A percentile compares a stretch with the other conserved stretches of the same genome.
Evolutionary conservation across 2,888 invertebrate genomes (phyloP).

Genomic region (Acanthosepion pharaonis): DNA sequence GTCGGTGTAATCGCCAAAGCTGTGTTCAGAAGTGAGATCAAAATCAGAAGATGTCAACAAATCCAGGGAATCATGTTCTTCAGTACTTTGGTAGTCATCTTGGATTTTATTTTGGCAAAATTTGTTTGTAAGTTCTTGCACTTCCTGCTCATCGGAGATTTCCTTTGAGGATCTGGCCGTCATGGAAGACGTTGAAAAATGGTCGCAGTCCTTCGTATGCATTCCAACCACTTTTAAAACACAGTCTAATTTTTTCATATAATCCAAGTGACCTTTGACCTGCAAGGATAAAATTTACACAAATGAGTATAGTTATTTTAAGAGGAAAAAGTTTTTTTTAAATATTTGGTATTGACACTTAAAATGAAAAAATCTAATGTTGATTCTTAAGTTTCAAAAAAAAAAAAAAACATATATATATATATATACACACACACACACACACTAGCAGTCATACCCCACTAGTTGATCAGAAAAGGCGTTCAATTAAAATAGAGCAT

Average conservation of each 20-base stretch:
- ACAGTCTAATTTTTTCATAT: slow-evolving; percentile 78
- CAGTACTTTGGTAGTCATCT: not conserved
- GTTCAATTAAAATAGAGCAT: too few relatives aligned
- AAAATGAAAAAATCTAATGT: too few relatives aligned
- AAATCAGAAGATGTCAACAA: not conserved
- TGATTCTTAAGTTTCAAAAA: too few relatives aligned
- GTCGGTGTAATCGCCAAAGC: not conserved
- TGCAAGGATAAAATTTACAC: slow-evolving; percentile 53
- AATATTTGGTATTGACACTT: too few relatives aligned
- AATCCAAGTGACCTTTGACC: slow-evolving; percentile 79
- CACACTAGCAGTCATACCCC: too few relatives aligned
- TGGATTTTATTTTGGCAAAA: not conserved
- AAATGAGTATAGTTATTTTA: not conserved
- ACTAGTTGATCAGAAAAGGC: too few relatives aligned
- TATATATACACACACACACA: too few relatives aligned
- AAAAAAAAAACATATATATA: too few relatives aligned
- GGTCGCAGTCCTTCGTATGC: slow-evolving; percentile 61
- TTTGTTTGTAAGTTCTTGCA: not conserved
- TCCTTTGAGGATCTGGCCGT: not conserved
- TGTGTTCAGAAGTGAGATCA: not conserved
- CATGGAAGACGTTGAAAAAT: not conserved
- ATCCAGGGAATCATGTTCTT: slow-evolving; percentile 5
- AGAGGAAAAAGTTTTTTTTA: not conserved
- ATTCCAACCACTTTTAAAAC: slow-evolving; percentile 76
- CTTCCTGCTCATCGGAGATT: not conserved